A percentile compares a stretch with the other conserved stretches of the same genome.
These are phyloP conservation scores for Platysternon megacephalum DNA, from an alignment of 2,113 vertebrate genomes.

Conservation along the genomic window DNA sequence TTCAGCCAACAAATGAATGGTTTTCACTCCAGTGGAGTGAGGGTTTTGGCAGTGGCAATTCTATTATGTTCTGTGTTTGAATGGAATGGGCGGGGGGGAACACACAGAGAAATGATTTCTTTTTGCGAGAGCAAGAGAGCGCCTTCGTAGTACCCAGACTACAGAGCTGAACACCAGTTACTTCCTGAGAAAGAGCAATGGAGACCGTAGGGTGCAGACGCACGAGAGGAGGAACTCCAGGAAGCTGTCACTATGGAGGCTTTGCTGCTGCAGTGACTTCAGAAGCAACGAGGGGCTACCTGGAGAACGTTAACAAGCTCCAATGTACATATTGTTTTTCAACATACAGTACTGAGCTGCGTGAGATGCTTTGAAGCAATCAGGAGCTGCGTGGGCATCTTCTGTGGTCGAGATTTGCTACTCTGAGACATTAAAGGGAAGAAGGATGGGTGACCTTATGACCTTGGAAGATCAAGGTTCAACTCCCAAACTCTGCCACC, in stretches of 20 bases:
- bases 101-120: neutral
- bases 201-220: conserved; percentile 22
- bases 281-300: conserved; percentile 28
- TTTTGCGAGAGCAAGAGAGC: neutral
- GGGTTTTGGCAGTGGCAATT: conserved; percentile 74
- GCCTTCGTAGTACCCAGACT: conserved; percentile 10
- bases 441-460: neutral
- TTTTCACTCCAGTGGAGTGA: conserved; percentile 81
- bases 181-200: conserved; percentile 18
- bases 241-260: neutral
- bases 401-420: neutral
- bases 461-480: neutral
- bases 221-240: conserved; percentile 1
- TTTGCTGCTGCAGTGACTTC: conserved; percentile 56
- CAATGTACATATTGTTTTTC: neutral
- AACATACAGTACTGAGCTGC: neutral
- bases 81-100: conserved; percentile 42
- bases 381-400: neutral
- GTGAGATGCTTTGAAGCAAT: neutral
- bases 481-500: neutral
- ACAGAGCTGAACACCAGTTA: conserved; percentile 34
- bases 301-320: conserved; percentile 61
- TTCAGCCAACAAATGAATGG: conserved; percentile 80
- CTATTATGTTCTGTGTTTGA: conserved; percentile 73
- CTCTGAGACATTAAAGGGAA: neutral